Base-by-base conservation (phyloP, 2,113 vertebrate species). In the Chelonoidis abingdonii region DNA sequence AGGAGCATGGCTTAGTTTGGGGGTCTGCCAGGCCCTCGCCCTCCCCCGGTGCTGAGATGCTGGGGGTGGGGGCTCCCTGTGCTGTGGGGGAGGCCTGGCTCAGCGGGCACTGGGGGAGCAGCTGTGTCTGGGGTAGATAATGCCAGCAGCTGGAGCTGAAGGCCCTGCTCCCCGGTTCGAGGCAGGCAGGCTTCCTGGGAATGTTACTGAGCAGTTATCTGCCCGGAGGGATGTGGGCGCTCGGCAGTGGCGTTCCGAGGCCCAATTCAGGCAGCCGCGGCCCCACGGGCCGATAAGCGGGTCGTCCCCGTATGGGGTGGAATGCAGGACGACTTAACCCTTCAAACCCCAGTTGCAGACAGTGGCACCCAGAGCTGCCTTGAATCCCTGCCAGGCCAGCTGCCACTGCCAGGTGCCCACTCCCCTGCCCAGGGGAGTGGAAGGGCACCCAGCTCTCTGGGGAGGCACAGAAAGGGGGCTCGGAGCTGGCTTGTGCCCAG, bases 181-280 rank as follows among this genome's bases (percentile, higher is more conserved):
- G 52, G 52, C 52, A 52, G 52, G 52, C 52, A 6, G 52, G 16
- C 52, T 47, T 47, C 47, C 84, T 96, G 88, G 96, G 97, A 97
- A 97, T 97, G 97, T 97, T 97, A 97, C 97, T 97, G 97, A 97
- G 2, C 83, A 95, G 97, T 98, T 97, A 97, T 97, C 97, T 97
- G 97, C 96, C 89, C 1, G 65, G 96, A 98, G 97, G 97, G 97
- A 97, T 97, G 97, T 96, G 97, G 97, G 97, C 94, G 94, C 97
- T 94, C 80, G 93, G 96, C 95, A 97, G 97, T 97, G 97, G 97
- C 97, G 95, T 97, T 98, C 97, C 91, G 3, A 97, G 97, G 94
- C 95, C 96, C 94, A 97, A 97, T 97, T 97, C 97, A 93, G 97
- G 95, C 96, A 50, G 50, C 50, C 50, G 50, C 13, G 50, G 50